phyloP scores from a whole-genome alignment of 1,140 invertebrate genomes.

The Drosophila elegans region DNA sequence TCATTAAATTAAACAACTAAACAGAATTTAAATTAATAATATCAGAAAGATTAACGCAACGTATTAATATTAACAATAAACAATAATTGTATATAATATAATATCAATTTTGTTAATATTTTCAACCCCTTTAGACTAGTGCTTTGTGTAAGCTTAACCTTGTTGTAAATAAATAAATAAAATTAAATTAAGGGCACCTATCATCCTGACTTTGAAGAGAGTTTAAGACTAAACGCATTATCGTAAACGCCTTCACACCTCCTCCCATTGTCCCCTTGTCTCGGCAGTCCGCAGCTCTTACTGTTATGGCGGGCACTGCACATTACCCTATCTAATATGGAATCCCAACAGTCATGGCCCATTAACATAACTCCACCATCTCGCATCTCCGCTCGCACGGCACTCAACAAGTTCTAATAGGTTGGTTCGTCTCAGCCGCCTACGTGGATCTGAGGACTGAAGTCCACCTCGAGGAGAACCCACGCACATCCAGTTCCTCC shows the following conservation, averaged over 20 bases:
- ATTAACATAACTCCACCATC: slow-evolving; percentile 70
- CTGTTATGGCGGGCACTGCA: slow-evolving; percentile 41
- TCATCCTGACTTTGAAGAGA: slow-evolving; percentile 12
- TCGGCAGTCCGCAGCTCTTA: slow-evolving; percentile 47
- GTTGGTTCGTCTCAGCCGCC: slow-evolving; percentile 32
- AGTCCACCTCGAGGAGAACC: slow-evolving; percentile 30
- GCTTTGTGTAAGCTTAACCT: too few relatives aligned
- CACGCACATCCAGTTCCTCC: slow-evolving; percentile 40
- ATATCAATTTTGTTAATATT: too few relatives aligned
- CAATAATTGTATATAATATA: too few relatives aligned
- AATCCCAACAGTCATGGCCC: slow-evolving; percentile 77
- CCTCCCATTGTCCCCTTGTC: not conserved
- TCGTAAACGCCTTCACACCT: slow-evolving; percentile 45
- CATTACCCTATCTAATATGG: slow-evolving; percentile 73
- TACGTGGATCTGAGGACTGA: slow-evolving; percentile 32
- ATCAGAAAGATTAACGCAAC: too few relatives aligned
- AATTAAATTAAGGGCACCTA: not conserved
- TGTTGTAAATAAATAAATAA: too few relatives aligned
- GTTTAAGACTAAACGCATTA: slow-evolving; percentile 43
- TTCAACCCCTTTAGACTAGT: too few relatives aligned
- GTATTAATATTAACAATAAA: too few relatives aligned
- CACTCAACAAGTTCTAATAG: slow-evolving; percentile 77
- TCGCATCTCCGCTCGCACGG: slow-evolving; percentile 52
- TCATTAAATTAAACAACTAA: too few relatives aligned
- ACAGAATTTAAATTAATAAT: too few relatives aligned